These are phyloP conservation scores for Pteronotus mesoamericanus DNA, from an alignment of 2,797 vertebrate genomes.

Conservation along the genomic window DNA sequence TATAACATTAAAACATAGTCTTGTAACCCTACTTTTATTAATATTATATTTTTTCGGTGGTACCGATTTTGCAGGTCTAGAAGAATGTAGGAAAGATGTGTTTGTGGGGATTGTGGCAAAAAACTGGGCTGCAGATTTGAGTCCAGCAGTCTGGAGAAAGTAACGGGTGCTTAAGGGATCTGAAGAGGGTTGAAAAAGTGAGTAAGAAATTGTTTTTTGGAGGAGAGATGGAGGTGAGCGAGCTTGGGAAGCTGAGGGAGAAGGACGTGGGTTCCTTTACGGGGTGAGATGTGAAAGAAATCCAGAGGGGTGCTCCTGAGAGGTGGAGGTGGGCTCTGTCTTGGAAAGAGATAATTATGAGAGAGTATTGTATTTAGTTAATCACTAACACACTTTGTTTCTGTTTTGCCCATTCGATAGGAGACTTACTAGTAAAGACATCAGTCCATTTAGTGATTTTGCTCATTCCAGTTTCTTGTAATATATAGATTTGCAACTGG, in stretches of 20 bases:
- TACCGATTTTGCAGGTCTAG: not conserved
- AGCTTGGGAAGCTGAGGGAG: not conserved
- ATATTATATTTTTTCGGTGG: not conserved
- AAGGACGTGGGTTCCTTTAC: not conserved
- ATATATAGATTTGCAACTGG: slow-evolving; percentile 43
- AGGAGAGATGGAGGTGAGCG: not conserved
- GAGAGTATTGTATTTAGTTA: not conserved
- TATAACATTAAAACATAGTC: not conserved
- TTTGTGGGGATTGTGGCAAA: not conserved
- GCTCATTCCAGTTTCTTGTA: slow-evolving; percentile 34
- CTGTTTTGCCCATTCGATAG: slow-evolving; percentile 48
- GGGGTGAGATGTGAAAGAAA: not conserved
- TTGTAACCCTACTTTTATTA: not conserved
- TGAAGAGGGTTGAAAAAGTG: not conserved
- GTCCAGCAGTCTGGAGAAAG: not conserved
- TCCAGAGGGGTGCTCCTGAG: not conserved
- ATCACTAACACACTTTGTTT: not conserved
- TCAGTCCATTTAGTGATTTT: slow-evolving; percentile 1
- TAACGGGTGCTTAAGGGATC: not conserved
- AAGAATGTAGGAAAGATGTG: not conserved
- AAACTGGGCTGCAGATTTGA: not conserved
- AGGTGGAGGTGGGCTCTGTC: not conserved
- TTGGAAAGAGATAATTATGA: not conserved
- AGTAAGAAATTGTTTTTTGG: not conserved
- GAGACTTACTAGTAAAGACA: slow-evolving; percentile 1